A percentile compares a stretch with the other conserved stretches of the same genome.
These are phyloP conservation scores for Chrysochloris asiatica DNA, from an alignment of 2,113 vertebrate species.

Conservation along the genomic window DNA sequence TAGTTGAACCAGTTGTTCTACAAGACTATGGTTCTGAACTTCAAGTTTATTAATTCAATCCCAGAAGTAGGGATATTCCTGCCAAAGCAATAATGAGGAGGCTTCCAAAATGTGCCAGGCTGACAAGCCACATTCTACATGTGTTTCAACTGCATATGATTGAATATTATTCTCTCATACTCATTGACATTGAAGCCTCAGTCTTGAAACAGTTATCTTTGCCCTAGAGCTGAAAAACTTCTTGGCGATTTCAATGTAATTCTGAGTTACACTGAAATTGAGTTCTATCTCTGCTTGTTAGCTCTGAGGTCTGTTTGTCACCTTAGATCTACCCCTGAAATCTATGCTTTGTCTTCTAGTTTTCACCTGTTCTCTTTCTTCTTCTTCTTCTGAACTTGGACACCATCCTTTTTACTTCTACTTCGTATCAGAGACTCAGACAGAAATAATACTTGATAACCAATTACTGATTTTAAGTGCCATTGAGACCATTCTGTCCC, in stretches of 20 bases:
- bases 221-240: not conserved
- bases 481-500: too few relatives aligned
- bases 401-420: not conserved
- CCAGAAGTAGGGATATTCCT: too few relatives aligned
- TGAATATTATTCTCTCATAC: not conserved
- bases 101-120: not conserved
- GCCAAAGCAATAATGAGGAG: not conserved
- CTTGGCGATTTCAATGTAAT: not conserved
- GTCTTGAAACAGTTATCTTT: not conserved
- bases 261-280: not conserved
- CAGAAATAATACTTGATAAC: not conserved
- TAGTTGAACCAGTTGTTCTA: too few relatives aligned
- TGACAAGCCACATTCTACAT: not conserved
- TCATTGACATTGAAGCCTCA: not conserved
- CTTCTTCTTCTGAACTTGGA: not conserved
- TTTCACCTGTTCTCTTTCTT: not conserved
- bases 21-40: too few relatives aligned
- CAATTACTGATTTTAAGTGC: too few relatives aligned
- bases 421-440: not conserved
- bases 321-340: not conserved
- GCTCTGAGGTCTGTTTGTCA: not conserved
- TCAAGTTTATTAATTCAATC: too few relatives aligned
- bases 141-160: not conserved
- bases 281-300: not conserved
- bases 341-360: not conserved